A percentile compares a stretch with the other conserved stretches of the same genome.
phyloP scores from a whole-genome alignment of 2,797 vertebrate genomes.

The Petrocephalus sullivani region DNA sequence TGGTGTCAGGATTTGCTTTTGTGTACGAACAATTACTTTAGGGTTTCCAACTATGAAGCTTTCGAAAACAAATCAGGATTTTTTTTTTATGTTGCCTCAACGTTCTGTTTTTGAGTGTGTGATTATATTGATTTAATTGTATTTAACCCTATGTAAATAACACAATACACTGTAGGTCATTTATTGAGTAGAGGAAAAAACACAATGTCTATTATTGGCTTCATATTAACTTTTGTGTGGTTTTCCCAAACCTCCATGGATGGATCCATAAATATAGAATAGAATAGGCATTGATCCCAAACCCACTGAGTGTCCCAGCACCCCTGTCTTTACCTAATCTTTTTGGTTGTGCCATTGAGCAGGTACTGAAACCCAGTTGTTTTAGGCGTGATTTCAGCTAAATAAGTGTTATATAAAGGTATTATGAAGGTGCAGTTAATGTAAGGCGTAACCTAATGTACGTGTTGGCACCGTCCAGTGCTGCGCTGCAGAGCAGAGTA shows the following conservation, averaged over 20 bases:
- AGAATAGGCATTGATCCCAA: background rate
- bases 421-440: background rate
- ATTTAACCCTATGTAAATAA: background rate
- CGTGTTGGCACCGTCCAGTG: background rate
- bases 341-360: background rate
- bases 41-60: background rate
- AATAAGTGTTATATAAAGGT: background rate
- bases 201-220: background rate
- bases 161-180: background rate
- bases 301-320: background rate
- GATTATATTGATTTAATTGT: background rate
- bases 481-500: background rate
- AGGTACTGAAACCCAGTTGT: background rate
- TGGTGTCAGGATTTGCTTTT: background rate
- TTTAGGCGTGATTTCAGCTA: background rate
- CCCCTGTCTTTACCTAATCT: background rate
- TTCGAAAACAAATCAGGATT: background rate
- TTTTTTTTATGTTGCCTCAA: background rate
- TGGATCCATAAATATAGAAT: background rate
- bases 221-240: background rate
- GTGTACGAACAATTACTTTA: background rate
- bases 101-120: background rate
- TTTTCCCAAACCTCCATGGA: background rate
- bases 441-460: background rate
- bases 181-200: background rate